Conservation (phyloP, 1,140 invertebrate genomes). For the Caenorhabditis briggsae region DNA sequence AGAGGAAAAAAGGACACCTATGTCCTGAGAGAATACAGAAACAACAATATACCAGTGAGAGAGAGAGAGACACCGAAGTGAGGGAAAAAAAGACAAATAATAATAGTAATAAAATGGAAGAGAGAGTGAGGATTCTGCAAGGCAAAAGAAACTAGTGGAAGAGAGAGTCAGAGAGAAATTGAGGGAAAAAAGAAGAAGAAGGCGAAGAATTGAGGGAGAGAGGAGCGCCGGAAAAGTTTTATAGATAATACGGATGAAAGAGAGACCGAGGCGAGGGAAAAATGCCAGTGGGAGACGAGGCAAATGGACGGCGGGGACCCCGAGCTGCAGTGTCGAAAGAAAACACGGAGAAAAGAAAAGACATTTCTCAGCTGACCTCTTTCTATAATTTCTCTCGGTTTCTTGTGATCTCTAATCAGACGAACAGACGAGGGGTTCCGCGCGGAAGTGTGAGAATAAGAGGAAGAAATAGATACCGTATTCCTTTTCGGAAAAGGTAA, state of each 20-base stretch:
- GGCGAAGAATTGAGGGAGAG: not conserved
- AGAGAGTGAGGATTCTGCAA: not conserved
- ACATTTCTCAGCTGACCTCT: slow-evolving; percentile 49
- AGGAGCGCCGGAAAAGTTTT: not conserved
- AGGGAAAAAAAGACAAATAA: slow-evolving; percentile 16
- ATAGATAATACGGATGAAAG: not conserved
- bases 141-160: not conserved
- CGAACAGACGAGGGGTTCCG: not conserved
- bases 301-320: not conserved
- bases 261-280: not conserved
- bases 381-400: not conserved
- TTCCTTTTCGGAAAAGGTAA: not conserved
- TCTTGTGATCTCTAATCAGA: not conserved
- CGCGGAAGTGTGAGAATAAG: slow-evolving; percentile 40
- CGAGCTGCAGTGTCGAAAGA: not conserved
- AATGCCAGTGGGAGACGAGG: slow-evolving; percentile 4
- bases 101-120: slow-evolving; percentile 8
- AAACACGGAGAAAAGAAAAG: not conserved
- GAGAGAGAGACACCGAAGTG: too few species aligned
- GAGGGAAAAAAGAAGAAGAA: not conserved
- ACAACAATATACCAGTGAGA: slow-evolving; percentile 31
- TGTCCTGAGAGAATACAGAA: slow-evolving; percentile 11
- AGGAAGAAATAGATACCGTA: slow-evolving; percentile 3
- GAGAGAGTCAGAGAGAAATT: not conserved
- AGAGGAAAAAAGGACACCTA: not conserved